These are phyloP conservation scores for Ectemnius cavifrons DNA, from an alignment of 2,888 invertebrate genomes.

Conservation along the genomic window DNA sequence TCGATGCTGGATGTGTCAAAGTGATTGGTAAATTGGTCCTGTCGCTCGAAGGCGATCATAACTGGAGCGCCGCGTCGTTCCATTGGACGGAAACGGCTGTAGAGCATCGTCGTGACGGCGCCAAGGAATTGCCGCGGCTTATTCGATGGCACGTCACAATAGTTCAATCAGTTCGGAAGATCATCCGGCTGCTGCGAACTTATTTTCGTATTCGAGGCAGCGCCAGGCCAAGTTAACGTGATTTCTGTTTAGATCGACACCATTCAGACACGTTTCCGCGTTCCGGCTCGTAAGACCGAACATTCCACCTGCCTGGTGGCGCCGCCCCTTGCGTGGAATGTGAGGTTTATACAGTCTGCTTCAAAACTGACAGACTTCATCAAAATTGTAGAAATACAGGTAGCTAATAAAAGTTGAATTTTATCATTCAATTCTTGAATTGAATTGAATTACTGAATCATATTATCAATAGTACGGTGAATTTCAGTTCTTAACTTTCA, in stretches of 20 bases:
- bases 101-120: neutral
- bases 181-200: slow-evolving; percentile 54
- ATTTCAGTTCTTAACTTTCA: no score
- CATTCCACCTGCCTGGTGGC: slow-evolving; percentile 36
- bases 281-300: slow-evolving; percentile 39
- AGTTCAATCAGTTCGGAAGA: slow-evolving; percentile 72
- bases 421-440: no score
- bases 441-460: no score
- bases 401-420: slow-evolving; percentile 16
- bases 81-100: slow-evolving; percentile 9
- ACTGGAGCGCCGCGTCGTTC: slow-evolving; percentile 23
- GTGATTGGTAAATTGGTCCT: neutral
- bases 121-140: slow-evolving; percentile 45
- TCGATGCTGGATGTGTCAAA: no score
- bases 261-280: slow-evolving; percentile 63
- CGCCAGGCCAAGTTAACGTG: slow-evolving; percentile 68
- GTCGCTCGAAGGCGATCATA: slow-evolving; percentile 21
- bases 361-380: no score
- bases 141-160: slow-evolving; percentile 69
- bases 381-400: no score
- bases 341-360: no score
- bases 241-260: slow-evolving; percentile 73
- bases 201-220: slow-evolving; percentile 67
- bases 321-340: slow-evolving; percentile 6
- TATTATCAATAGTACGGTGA: no score